A percentile compares a stretch with the other conserved stretches of the same genome.
Conservation (phyloP, 2,113 vertebrate genomes). For the Catharus fuscescens region DNA sequence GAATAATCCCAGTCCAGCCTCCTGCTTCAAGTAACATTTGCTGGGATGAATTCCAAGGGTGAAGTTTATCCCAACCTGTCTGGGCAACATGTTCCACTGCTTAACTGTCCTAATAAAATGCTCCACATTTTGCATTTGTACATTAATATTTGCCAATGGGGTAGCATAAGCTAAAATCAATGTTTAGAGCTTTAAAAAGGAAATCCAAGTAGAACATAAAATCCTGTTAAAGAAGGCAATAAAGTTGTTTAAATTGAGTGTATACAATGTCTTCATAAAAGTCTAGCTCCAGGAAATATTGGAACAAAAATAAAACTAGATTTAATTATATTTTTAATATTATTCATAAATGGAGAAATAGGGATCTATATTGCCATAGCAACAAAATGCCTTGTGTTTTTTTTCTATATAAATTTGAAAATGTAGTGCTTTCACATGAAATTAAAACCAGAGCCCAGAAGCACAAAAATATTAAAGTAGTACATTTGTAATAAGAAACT, state of each 20-base stretch:
- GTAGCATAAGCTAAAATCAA: not conserved
- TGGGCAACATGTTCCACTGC: not conserved
- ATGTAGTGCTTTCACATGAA: not conserved
- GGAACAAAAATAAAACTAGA: constrained; percentile 16
- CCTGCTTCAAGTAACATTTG: not conserved
- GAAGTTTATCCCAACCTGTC: not conserved
- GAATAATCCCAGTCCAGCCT: not conserved
- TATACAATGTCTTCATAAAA: not conserved
- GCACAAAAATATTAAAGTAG: not conserved
- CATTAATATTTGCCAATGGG: not conserved
- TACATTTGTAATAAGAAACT: not conserved
- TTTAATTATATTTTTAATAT: constrained; percentile 36
- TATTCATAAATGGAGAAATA: constrained; percentile 20
- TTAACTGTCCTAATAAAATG: not conserved
- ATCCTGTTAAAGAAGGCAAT: not conserved
- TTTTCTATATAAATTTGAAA: constrained; percentile 44
- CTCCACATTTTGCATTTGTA: not conserved
- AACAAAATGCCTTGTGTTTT: constrained; percentile 14
- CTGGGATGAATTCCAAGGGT: not conserved
- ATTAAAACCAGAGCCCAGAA: constrained; percentile 2
- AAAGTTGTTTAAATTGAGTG: constrained; percentile 8
- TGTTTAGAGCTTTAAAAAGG: not conserved
- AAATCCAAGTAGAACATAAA: not conserved
- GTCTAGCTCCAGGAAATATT: constrained; percentile 7
- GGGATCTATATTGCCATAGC: not conserved